Conservation (phyloP, 2,113 vertebrate genomes). For the Lamprologus speciosus region DNA sequence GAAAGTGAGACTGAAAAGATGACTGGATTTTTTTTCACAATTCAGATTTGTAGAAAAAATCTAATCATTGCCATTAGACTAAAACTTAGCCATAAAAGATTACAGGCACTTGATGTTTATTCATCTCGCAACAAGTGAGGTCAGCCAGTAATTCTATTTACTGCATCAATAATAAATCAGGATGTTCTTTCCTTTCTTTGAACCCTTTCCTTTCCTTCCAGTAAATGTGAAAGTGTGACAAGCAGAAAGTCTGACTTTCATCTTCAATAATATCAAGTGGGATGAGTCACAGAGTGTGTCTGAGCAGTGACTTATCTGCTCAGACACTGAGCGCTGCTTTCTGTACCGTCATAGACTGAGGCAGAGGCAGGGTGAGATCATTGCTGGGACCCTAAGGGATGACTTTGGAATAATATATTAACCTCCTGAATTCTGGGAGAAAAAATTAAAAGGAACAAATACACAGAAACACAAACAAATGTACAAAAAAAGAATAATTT, state of each 20-base stretch:
- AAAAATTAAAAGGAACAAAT: not conserved
- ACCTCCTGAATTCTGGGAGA: not conserved
- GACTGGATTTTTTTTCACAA: not conserved
- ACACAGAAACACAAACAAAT: not conserved
- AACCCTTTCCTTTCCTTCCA: not conserved
- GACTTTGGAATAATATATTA: not conserved
- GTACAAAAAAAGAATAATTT: not conserved
- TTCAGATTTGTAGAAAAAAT: not conserved
- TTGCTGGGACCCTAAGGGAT: not conserved
- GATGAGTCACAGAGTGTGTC: conserved; percentile 46
- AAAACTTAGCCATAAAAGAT: not conserved
- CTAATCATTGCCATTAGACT: not conserved
- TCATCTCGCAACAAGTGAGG: not conserved
- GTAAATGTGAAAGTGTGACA: not conserved
- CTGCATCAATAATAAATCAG: conserved; percentile 1
- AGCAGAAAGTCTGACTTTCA: conserved; percentile 37
- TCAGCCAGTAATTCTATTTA: not conserved
- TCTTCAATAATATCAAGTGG: conserved; percentile 40
- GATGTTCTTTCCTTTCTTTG: not conserved
- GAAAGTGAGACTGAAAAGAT: not conserved
- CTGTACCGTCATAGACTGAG: conserved; percentile 32
- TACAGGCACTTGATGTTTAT: not conserved
- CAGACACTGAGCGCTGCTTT: not conserved
- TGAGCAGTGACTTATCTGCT: conserved; percentile 13
- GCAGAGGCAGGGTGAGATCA: conserved; percentile 40